Evolutionary conservation across 2,113 vertebrate species (phyloP).

Genomic region (Dromaius novaehollandiae): DNA sequence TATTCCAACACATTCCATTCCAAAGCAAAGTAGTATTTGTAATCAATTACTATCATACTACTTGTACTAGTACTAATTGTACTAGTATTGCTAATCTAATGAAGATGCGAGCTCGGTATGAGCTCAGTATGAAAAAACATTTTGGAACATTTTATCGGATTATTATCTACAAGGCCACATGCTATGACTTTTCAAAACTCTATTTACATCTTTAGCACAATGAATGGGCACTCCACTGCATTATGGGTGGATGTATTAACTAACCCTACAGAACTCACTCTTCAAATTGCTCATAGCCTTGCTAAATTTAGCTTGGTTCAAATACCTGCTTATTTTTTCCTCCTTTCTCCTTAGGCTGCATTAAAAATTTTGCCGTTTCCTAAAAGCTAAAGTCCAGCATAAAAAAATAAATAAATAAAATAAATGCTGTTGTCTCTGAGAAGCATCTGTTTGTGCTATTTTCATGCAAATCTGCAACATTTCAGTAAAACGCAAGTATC

Average conservation of each 20-base stretch:
- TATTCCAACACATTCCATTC: neutral
- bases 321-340: neutral
- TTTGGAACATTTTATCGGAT: neutral
- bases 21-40: neutral
- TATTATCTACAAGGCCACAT: neutral
- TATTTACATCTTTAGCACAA: neutral
- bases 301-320: slow-evolving; percentile 2
- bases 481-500: rapidly evolving
- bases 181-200: neutral
- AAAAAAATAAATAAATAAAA: neutral
- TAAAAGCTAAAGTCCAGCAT: neutral
- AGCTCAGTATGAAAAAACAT: neutral
- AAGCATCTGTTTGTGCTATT: neutral
- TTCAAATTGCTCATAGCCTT: neutral
- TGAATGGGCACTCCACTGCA: neutral
- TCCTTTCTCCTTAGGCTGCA: neutral
- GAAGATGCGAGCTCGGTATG: neutral
- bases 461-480: neutral
- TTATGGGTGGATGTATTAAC: neutral
- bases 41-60: neutral
- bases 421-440: neutral
- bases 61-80: neutral
- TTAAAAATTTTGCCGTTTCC: neutral
- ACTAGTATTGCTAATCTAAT: neutral
- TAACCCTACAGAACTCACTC: neutral